Evolutionary conservation across 2,113 vertebrate species (phyloP).

Genomic region (Glaucomys volans): DNA sequence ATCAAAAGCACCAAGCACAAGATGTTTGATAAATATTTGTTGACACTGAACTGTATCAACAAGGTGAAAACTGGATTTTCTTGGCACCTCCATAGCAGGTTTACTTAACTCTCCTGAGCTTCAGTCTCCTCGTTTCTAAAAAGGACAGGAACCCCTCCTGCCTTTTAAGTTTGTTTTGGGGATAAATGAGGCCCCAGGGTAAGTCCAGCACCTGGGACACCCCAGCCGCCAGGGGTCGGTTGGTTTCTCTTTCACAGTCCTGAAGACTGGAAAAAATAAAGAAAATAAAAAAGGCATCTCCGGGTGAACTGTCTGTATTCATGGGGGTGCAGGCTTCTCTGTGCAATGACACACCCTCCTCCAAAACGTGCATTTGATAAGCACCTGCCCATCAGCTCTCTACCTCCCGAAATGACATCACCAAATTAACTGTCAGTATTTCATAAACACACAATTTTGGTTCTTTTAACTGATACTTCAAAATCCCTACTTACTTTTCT

Average conservation of each 20-base stretch:
- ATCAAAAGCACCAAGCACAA: background rate
- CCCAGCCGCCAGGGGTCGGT: background rate
- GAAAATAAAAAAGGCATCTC: background rate
- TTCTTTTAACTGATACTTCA: slow-evolving; percentile 33
- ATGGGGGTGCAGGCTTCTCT: background rate
- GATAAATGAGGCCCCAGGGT: background rate
- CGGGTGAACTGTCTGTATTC: background rate
- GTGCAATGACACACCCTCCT: background rate
- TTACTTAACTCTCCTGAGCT: background rate
- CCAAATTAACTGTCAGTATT: slow-evolving; percentile 30
- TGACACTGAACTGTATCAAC: background rate
- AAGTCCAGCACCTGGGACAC: background rate
- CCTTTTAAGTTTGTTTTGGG: background rate
- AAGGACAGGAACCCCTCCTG: background rate
- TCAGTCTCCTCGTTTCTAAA: background rate
- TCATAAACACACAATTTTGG: background rate
- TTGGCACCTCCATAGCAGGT: background rate
- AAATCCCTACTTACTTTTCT: slow-evolving; percentile 68
- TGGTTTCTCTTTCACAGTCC: background rate
- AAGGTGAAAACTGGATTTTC: background rate
- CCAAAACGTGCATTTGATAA: background rate
- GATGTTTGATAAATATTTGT: background rate
- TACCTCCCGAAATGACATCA: background rate
- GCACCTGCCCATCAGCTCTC: background rate
- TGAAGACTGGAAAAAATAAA: rapidly evolving